Evolutionary conservation across 2,888 invertebrate genomes (phyloP).

Genomic region (Agrenia bidenticulata): DNA sequence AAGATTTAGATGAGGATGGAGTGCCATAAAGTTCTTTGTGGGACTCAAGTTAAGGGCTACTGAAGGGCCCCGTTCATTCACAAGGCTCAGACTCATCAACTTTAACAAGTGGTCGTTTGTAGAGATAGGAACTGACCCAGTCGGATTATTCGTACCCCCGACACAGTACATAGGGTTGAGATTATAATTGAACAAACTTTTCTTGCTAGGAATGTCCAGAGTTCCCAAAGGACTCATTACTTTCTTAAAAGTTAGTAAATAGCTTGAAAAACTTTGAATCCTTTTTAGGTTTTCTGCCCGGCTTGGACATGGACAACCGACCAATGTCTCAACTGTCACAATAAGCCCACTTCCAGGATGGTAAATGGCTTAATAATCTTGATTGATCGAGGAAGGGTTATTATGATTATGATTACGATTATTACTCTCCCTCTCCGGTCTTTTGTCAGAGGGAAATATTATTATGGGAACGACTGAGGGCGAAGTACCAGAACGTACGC

Average conservation of each 20-base stretch:
- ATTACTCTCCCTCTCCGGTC: slow-evolving; percentile 1
- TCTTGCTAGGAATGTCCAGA: slow-evolving; percentile 19
- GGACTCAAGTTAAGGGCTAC: slow-evolving; percentile 39
- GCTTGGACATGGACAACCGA: background rate
- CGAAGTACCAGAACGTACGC: too few relatives aligned
- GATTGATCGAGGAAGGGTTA: slow-evolving; percentile 3
- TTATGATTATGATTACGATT: slow-evolving; percentile 1
- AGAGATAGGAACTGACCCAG: background rate
- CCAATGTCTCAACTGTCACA: slow-evolving; percentile 1
- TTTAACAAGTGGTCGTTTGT: slow-evolving; percentile 46
- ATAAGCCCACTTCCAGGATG: background rate
- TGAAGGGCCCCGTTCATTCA: slow-evolving; percentile 39
- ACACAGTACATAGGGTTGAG: background rate
- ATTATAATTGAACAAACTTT: slow-evolving; percentile 8
- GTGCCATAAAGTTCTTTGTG: background rate
- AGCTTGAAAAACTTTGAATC: too few relatives aligned
- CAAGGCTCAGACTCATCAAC: slow-evolving; percentile 51
- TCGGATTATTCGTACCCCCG: background rate
- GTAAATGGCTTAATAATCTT: slow-evolving; percentile 6
- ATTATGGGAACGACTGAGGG: too few relatives aligned
- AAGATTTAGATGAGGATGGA: slow-evolving; percentile 31
- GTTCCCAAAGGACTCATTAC: slow-evolving; percentile 51
- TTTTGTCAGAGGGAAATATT: too few relatives aligned
- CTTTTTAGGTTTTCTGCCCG: too few relatives aligned
- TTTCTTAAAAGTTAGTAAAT: background rate